phyloP scores from a whole-genome alignment of 1,140 invertebrate genomes.

The Drosophila punjabiensis region DNA sequence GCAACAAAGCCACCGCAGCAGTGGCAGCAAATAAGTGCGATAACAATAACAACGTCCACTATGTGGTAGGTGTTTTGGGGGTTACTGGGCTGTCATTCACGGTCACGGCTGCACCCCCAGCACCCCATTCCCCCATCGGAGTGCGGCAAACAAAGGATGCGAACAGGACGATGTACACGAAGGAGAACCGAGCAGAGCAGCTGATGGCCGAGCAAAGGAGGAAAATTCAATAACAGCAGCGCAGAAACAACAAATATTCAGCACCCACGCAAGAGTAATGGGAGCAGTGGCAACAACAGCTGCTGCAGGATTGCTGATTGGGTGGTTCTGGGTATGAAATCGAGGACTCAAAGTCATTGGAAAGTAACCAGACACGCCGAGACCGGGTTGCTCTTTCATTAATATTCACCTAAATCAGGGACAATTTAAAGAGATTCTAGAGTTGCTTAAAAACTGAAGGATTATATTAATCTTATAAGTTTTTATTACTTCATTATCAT shows the following conservation, averaged over 20 bases:
- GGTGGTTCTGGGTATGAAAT: not conserved
- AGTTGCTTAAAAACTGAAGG: not conserved
- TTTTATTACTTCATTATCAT: not conserved
- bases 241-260: conserved; percentile 34
- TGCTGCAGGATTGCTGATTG: conserved; percentile 28
- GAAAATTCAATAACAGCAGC: conserved; percentile 69
- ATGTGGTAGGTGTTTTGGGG: conserved; percentile 49
- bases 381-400: conserved; percentile 9
- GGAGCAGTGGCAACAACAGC: conserved; percentile 39
- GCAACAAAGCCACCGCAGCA: conserved; percentile 48
- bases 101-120: conserved; percentile 63
- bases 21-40: conserved; percentile 29
- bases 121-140: not conserved
- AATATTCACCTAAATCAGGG: not conserved
- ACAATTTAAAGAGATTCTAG: not conserved
- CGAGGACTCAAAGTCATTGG: conserved; percentile 28
- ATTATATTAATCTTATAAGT: not conserved
- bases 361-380: conserved; percentile 17
- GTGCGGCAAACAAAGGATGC: conserved; percentile 42
- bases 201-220: conserved; percentile 42
- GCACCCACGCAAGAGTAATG: conserved; percentile 36
- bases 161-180: conserved; percentile 13
- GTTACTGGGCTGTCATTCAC: conserved; percentile 66
- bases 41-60: conserved; percentile 48
- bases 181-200: conserved; percentile 18